phyloP scores from a whole-genome alignment of 2,888 invertebrate genomes.

The Drosophila emarginata region DNA sequence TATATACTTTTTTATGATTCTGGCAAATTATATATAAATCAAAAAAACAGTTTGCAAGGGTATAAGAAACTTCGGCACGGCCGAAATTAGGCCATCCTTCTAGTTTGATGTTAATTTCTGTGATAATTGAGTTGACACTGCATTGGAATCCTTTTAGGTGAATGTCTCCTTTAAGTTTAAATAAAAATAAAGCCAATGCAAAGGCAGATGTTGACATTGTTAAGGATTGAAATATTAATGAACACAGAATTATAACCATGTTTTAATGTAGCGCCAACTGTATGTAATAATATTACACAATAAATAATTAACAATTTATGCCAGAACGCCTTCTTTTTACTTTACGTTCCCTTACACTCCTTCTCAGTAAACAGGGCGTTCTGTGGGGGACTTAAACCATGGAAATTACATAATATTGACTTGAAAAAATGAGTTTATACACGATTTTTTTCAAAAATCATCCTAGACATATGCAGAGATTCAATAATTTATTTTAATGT shows the following conservation, averaged over 20 bases:
- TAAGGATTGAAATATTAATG: not conserved
- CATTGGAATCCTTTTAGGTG: too few species aligned
- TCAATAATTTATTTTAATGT: slow-evolving; percentile 64
- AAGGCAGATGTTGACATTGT: too few species aligned
- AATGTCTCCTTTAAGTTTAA: too few species aligned
- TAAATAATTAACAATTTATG: not conserved
- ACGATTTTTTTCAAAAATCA: slow-evolving; percentile 20
- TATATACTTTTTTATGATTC: too few species aligned
- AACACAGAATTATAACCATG: not conserved
- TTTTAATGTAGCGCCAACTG: not conserved
- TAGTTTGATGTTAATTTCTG: too few species aligned
- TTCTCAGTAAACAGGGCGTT: not conserved
- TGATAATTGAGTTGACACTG: too few species aligned
- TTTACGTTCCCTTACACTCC: not conserved
- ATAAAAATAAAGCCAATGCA: too few species aligned
- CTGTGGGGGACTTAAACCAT: slow-evolving; percentile 17
- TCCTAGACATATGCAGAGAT: slow-evolving; percentile 42
- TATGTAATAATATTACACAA: not conserved
- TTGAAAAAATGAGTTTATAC: not conserved
- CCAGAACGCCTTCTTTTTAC: not conserved
- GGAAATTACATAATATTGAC: slow-evolving; percentile 30
- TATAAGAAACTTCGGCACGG: too few species aligned
- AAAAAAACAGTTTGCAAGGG: too few species aligned
- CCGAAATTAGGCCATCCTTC: too few species aligned
- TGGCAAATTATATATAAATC: too few species aligned